Evolutionary conservation across 2,797 vertebrate genomes (phyloP).

Genomic region (Champsocephalus gunnari): DNA sequence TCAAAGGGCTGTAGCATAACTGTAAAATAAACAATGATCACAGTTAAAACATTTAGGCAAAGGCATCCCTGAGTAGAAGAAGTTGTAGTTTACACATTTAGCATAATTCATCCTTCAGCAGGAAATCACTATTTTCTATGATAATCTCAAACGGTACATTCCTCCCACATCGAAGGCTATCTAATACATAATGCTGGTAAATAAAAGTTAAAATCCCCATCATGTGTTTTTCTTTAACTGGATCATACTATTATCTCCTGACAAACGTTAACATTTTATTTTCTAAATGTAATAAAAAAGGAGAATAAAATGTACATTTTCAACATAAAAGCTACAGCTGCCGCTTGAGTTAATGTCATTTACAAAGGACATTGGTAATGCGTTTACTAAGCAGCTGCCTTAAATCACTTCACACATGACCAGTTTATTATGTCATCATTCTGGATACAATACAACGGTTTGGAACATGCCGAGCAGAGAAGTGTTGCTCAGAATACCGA

Average conservation of each 20-base stretch:
- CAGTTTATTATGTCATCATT: neutral
- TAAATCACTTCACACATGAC: neutral
- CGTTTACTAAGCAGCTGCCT: neutral
- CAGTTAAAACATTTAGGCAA: neutral
- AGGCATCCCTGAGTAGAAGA: neutral
- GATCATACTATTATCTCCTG: neutral
- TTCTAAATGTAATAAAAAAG: too few relatives aligned
- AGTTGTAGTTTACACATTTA: neutral
- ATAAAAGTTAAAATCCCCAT: neutral
- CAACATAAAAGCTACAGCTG: too few relatives aligned
- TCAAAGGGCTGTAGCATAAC: slow-evolving; percentile 99
- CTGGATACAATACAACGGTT: neutral
- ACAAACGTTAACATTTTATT: neutral
- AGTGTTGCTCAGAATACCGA: too few relatives aligned
- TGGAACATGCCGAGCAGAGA: neutral
- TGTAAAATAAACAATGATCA: slow-evolving; percentile 68
- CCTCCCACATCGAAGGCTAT: neutral
- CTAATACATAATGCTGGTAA: neutral
- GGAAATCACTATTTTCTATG: too few relatives aligned
- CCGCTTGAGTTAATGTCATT: too few relatives aligned
- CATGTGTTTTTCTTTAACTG: slow-evolving; percentile 3
- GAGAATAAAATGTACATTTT: too few relatives aligned
- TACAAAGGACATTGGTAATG: neutral
- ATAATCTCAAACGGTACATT: neutral
- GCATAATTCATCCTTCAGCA: neutral